Base-by-base conservation (phyloP, 2,797 vertebrate genomes). In the Spea hammondii region DNA sequence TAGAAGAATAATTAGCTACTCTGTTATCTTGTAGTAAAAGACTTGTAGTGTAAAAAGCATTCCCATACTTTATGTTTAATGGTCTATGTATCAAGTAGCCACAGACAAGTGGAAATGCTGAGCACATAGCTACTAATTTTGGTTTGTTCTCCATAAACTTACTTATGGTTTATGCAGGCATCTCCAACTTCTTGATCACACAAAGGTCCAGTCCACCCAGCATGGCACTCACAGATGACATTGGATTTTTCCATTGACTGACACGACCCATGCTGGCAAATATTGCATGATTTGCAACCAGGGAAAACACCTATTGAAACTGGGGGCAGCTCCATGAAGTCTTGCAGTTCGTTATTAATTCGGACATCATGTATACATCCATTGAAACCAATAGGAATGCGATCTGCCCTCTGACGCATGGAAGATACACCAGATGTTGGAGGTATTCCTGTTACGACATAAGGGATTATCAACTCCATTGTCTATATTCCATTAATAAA, bases 321-420 rank as follows among this genome's bases (percentile, higher is more conserved):
- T 5, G 90, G 91, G 0, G 92, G 86, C 17, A 93, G 89, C 72
- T 89, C 86, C 84, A 92, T 94, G 89, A 99, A 92, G 83, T 99
- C 97, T 87, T 99, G 97, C 67, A 93, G 91, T 84, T 99, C 97
- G 0, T 95, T 95, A 72, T 99, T 97, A 88, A 99, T 95, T 49
- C 92, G 91, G 17, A 99, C 94, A 0, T 98, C 96, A 0, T 97
- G 96, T 83, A 99, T 95, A 83, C 97, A 99, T 78, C 97, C 97
- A 0, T 95, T 95, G 81, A 99, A 98, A 48, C 93, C 91, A n/a
- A 94, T 96, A 32, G 92, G 92, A 0, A 92, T 89, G 13, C 96
- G 94, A 46, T 99, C 96, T 0, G 93, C 87, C 5, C 95, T 93
- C n/a, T 96, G 92, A 57, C 95, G 95, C 60, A 98, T 83, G 4